Percentiles rank a stretch among this genome's conserved stretches.
phyloP scores from a whole-genome alignment of 2,113 vertebrate species.

The Rissa tridactyla region DNA sequence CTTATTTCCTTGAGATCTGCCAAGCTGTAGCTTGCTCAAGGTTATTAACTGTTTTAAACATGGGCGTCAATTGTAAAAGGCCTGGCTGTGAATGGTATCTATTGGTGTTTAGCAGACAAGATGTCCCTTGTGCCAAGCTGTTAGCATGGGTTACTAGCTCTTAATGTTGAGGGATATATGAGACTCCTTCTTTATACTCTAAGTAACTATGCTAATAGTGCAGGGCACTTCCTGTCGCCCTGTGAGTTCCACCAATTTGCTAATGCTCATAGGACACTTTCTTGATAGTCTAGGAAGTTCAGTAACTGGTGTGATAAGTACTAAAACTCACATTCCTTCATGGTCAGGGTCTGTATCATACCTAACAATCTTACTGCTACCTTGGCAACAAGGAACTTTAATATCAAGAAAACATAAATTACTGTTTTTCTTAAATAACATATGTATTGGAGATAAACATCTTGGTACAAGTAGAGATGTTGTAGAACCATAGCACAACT shows the following conservation, averaged over 20 bases:
- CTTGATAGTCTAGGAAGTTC: background rate
- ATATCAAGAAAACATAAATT: background rate
- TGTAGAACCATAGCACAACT: background rate
- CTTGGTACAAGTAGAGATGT: background rate
- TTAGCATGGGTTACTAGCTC: background rate
- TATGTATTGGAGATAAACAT: background rate
- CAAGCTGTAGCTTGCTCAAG: background rate
- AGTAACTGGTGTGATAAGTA: background rate
- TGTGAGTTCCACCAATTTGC: background rate
- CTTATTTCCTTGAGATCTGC: background rate
- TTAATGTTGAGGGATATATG: background rate
- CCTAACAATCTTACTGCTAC: background rate
- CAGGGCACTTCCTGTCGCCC: background rate
- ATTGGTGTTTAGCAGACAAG: background rate
- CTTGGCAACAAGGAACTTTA: background rate
- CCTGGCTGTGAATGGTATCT: background rate
- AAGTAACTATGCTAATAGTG: background rate
- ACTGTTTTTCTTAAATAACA: background rate
- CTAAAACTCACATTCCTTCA: background rate
- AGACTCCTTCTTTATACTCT: background rate
- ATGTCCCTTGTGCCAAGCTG: background rate
- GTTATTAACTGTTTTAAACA: background rate
- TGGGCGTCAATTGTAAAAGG: background rate
- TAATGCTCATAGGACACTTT: background rate
- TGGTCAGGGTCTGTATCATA: background rate